Percentiles rank a stretch among this genome's conserved stretches.
phyloP scores from a whole-genome alignment of 2,888 invertebrate species.

The Dasysyrphus tricinctus region DNA sequence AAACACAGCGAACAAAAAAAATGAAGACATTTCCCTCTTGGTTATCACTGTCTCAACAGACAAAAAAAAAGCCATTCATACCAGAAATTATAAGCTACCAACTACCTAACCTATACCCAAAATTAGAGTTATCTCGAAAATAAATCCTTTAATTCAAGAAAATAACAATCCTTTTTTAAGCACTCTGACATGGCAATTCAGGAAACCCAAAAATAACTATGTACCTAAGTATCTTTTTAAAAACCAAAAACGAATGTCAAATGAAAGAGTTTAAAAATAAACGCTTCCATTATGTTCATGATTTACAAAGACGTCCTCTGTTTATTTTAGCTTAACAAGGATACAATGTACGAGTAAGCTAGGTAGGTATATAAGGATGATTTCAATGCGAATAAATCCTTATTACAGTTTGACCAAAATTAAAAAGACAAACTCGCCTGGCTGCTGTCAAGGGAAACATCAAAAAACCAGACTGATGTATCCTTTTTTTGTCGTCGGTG shows the following conservation, averaged over 20 bases:
- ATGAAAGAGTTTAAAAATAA: slow-evolving; percentile 37
- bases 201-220: background rate
- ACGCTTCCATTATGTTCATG: slow-evolving; percentile 5
- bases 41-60: background rate
- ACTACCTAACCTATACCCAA: background rate
- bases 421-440: slow-evolving; percentile 34
- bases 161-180: slow-evolving; percentile 23
- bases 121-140: slow-evolving; percentile 21
- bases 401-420: slow-evolving; percentile 48
- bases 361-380: background rate
- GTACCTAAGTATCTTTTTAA: background rate
- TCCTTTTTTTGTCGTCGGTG: background rate
- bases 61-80: background rate
- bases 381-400: slow-evolving; percentile 50
- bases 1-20: background rate
- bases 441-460: slow-evolving; percentile 5
- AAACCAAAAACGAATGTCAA: slow-evolving; percentile 21
- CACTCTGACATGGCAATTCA: background rate
- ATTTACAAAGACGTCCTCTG: slow-evolving; percentile 9
- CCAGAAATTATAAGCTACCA: background rate
- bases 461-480: slow-evolving; percentile 30
- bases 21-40: background rate
- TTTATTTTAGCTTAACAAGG: slow-evolving; percentile 10
- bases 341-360: background rate
- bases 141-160: slow-evolving; percentile 29